Conservation (phyloP, 2,113 vertebrate species). For the Psephotus haematonotus region DNA sequence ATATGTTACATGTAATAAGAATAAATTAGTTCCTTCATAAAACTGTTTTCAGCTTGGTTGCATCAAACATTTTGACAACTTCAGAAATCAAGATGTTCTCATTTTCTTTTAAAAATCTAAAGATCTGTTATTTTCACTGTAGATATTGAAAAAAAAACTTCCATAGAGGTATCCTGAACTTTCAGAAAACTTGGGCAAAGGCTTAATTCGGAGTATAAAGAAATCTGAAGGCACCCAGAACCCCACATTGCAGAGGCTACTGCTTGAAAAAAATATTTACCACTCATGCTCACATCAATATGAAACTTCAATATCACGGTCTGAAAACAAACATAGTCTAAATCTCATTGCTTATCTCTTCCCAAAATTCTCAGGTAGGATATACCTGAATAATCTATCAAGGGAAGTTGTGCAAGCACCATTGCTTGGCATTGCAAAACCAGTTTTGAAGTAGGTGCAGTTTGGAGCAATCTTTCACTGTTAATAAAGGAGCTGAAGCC, state of each 20-base stretch:
- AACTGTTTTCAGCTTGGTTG: not conserved
- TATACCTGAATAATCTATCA: not conserved
- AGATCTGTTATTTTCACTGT: not conserved
- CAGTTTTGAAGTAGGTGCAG: not conserved
- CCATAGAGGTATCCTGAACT: not conserved
- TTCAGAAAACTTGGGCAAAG: not conserved
- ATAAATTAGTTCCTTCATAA: not conserved
- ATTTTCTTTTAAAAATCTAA: not conserved
- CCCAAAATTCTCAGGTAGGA: not conserved
- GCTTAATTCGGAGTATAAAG: not conserved
- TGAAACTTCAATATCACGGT: not conserved
- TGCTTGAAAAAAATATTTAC: not conserved
- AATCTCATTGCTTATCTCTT: not conserved
- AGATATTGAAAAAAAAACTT: not conserved
- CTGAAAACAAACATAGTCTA: not conserved
- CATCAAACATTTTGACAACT: not conserved
- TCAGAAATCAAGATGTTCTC: not conserved
- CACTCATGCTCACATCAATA: not conserved
- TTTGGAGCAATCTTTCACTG: not conserved
- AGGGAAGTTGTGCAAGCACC: not conserved
- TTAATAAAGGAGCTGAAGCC: not conserved
- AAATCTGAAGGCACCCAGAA: not conserved
- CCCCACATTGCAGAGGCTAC: not conserved
- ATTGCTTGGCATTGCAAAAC: not conserved
- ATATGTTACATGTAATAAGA: not conserved